phyloP scores from a whole-genome alignment of 2,797 vertebrate genomes.

The Agapornis canus region DNA sequence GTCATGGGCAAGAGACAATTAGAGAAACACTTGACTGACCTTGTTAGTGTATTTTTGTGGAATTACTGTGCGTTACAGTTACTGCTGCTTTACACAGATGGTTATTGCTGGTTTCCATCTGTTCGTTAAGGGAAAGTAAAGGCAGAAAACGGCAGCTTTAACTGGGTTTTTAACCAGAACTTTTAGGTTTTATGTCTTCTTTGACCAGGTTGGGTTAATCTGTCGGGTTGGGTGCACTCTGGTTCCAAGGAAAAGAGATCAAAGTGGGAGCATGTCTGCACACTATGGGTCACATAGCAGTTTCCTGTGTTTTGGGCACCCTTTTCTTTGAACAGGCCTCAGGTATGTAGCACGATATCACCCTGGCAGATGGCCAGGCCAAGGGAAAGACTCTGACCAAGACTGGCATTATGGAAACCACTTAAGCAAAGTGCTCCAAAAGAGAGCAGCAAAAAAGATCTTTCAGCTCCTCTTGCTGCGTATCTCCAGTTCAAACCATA shows the following conservation, averaged over 20 bases:
- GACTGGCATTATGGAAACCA: not conserved
- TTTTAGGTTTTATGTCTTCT: not conserved
- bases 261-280: conserved; percentile 40
- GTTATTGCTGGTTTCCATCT: conserved; percentile 61
- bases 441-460: not conserved
- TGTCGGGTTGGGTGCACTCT: not conserved
- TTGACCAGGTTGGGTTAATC: not conserved
- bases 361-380: conserved; percentile 18
- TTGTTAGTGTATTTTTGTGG: conserved; percentile 40
- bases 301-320: conserved; percentile 34
- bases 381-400: not conserved
- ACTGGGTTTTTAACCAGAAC: conserved; percentile 13
- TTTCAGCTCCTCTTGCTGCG: not conserved
- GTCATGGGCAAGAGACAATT: conserved; percentile 10
- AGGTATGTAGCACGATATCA: not conserved
- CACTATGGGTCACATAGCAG: not conserved
- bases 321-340: conserved; percentile 26
- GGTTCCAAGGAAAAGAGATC: conserved; percentile 43
- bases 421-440: not conserved
- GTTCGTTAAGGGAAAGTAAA: conserved; percentile 10
- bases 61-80: conserved; percentile 22
- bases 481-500: not conserved
- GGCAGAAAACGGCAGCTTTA: not conserved
- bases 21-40: conserved; percentile 29
- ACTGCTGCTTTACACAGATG: conserved; percentile 49